A percentile compares a stretch with the other conserved stretches of the same genome.
phyloP scores from a whole-genome alignment of 2,888 invertebrate species.

The Osedax fenrisi region DNA sequence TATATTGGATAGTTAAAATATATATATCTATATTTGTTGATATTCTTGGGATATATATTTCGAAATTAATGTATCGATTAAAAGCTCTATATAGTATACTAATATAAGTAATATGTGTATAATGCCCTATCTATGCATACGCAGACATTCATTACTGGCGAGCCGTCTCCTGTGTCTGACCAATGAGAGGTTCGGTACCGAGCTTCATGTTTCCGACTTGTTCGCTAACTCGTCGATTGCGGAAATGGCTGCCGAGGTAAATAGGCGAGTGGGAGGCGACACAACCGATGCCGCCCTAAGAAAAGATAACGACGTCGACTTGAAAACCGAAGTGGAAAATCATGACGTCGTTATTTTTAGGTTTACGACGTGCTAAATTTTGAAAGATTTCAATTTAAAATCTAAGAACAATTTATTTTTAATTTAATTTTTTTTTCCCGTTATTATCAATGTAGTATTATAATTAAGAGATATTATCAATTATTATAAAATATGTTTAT shows the following conservation, averaged over 20 bases:
- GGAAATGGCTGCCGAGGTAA: slow-evolving; percentile 43
- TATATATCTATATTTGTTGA: too few species aligned
- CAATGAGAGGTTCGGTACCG: slow-evolving; percentile 40
- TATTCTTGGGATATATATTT: too few species aligned
- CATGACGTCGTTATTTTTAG: too few species aligned
- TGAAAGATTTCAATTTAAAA: too few species aligned
- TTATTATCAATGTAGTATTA: too few species aligned
- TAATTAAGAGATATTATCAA: too few species aligned
- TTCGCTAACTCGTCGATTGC: slow-evolving; percentile 48
- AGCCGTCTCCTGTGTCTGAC: slow-evolving; percentile 45
- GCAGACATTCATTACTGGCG: slow-evolving; percentile 51
- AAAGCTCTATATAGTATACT: neutral
- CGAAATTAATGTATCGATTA: neutral
- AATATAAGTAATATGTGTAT: neutral
- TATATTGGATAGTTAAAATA: too few species aligned
- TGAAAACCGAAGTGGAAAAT: slow-evolving; percentile 45
- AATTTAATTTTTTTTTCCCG: too few species aligned
- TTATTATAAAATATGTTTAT: too few species aligned
- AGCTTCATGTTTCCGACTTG: slow-evolving; percentile 47
- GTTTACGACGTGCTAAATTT: too few species aligned
- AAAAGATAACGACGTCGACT: slow-evolving; percentile 39
- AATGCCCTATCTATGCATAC: neutral
- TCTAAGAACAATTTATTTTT: too few species aligned
- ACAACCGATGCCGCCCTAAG: too few species aligned
- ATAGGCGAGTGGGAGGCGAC: slow-evolving; percentile 29